These are phyloP conservation scores for Drosophila bipectinata DNA, from an alignment of 1,140 invertebrate species.

Conservation along the genomic window DNA sequence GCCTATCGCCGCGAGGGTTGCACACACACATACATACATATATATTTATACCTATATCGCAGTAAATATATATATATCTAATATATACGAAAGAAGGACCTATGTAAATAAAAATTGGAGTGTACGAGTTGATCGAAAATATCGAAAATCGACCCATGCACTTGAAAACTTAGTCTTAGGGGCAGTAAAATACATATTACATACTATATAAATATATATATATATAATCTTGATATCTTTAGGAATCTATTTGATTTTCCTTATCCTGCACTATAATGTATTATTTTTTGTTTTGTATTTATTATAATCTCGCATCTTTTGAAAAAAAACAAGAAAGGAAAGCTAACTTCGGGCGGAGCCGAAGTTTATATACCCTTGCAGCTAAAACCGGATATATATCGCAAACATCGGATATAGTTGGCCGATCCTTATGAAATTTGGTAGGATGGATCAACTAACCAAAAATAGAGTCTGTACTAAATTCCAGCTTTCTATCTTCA, in stretches of 20 bases:
- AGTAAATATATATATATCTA: slow-evolving; percentile 16
- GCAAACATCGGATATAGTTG: too few relatives aligned
- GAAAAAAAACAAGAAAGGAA: background rate
- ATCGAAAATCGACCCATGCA: slow-evolving; percentile 26
- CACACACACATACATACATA: slow-evolving; percentile 18
- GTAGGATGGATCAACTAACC: too few relatives aligned
- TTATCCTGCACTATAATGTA: slow-evolving; percentile 33
- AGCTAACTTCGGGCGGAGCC: too few relatives aligned
- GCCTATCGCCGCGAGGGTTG: slow-evolving; percentile 21
- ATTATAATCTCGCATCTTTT: slow-evolving; percentile 47
- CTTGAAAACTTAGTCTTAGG: slow-evolving; percentile 36
- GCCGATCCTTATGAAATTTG: too few relatives aligned
- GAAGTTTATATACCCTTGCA: too few relatives aligned
- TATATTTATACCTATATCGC: slow-evolving; percentile 35
- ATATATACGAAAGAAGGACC: slow-evolving; percentile 16
- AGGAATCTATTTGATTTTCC: slow-evolving; percentile 6
- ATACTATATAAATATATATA: background rate
- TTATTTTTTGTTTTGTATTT: slow-evolving; percentile 65
- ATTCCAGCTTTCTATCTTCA: too few relatives aligned
- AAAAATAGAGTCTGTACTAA: too few relatives aligned
- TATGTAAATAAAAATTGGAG: slow-evolving; percentile 53
- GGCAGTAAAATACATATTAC: slow-evolving; percentile 19
- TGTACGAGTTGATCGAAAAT: slow-evolving; percentile 20
- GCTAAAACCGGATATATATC: too few relatives aligned
- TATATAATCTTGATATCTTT: slow-evolving; percentile 10